A percentile compares a stretch with the other conserved stretches of the same genome.
phyloP scores from a whole-genome alignment of 2,797 vertebrate species.

The Crax fasciolata region DNA sequence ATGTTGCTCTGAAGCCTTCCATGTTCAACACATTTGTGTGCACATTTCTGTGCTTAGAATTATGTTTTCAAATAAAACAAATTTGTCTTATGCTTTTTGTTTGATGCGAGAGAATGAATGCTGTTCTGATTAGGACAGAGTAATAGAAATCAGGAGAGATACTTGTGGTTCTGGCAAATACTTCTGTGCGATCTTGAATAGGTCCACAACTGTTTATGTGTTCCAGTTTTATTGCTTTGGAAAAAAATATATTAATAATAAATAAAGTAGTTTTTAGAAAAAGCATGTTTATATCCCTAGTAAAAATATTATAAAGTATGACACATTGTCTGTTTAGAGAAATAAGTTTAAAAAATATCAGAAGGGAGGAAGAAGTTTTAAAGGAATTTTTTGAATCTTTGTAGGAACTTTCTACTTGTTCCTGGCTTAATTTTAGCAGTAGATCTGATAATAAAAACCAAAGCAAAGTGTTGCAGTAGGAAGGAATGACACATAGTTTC shows the following conservation, averaged over 20 bases:
- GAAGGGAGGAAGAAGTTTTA: not conserved
- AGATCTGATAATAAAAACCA: not conserved
- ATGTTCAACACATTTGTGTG: conserved; percentile 52
- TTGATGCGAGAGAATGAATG: not conserved
- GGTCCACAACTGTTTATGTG: not conserved
- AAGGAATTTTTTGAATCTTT: not conserved
- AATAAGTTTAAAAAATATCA: not conserved
- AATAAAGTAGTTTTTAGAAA: not conserved
- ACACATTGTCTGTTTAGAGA: not conserved
- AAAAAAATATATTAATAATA: not conserved
- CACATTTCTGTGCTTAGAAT: conserved; percentile 2
- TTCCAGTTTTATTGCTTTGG: not conserved
- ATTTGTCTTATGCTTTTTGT: conserved; percentile 35
- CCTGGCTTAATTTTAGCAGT: not conserved
- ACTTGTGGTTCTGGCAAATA: not conserved
- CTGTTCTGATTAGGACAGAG: not conserved
- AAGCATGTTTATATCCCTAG: not conserved
- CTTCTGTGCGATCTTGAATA: not conserved
- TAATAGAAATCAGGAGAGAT: not conserved
- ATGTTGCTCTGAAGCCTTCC: not conserved
- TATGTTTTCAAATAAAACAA: conserved; percentile 46
- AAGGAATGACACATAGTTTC: not conserved
- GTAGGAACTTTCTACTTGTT: not conserved
- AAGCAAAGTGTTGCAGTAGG: not conserved
- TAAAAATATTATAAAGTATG: not conserved